Evolutionary conservation across 2,797 vertebrate genomes (phyloP).

Genomic region (Sternotherus odoratus): DNA sequence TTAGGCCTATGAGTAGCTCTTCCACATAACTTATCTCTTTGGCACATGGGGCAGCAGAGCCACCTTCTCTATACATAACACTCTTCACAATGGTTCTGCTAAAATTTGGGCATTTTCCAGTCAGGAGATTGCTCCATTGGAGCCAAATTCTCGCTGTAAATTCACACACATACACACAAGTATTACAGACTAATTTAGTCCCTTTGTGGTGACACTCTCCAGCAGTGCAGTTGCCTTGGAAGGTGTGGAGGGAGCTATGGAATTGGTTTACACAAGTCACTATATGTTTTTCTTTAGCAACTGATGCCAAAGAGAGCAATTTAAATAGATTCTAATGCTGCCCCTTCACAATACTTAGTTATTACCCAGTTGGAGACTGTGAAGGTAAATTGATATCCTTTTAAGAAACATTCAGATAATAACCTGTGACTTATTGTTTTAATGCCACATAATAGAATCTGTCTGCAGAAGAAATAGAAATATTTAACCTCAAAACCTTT

Average conservation of each 20-base stretch:
- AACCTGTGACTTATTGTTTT: constrained; percentile 10
- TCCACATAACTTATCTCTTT: background rate
- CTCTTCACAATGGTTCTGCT: background rate
- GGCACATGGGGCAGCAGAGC: background rate
- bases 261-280: background rate
- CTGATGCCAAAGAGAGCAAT: background rate
- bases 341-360: background rate
- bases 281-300: background rate
- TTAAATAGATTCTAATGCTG: background rate
- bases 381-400: background rate
- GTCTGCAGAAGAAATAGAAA: constrained; percentile 13
- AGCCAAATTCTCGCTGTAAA: background rate
- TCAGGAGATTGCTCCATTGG: background rate
- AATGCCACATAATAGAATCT: background rate
- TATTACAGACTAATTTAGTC: background rate
- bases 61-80: background rate
- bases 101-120: background rate
- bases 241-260: background rate
- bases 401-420: background rate
- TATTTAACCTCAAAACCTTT: constrained; percentile 51
- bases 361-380: background rate
- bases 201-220: background rate
- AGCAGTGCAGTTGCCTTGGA: background rate
- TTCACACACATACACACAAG: background rate
- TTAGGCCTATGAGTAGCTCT: background rate